phyloP scores from a whole-genome alignment of 2,113 vertebrate genomes.

The Agapornis roseicollis region DNA sequence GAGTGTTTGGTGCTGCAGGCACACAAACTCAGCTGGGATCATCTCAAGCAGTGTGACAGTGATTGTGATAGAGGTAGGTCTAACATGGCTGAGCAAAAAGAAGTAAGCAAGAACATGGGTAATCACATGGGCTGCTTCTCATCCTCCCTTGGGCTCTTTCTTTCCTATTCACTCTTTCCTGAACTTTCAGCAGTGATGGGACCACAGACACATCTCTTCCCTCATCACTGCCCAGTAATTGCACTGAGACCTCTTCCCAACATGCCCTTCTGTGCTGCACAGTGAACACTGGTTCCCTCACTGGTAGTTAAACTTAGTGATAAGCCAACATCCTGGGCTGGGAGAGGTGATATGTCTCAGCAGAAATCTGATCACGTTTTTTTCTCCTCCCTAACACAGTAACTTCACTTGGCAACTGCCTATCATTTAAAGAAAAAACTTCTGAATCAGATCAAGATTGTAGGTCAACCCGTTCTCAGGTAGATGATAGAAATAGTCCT shows the following conservation, averaged over 20 bases:
- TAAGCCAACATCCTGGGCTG: not conserved
- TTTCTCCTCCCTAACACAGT: not conserved
- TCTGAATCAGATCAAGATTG: not conserved
- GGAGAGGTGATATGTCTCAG: not conserved
- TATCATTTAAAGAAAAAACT: not conserved
- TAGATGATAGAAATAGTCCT: not conserved
- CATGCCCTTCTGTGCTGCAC: not conserved
- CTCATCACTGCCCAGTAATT: not conserved
- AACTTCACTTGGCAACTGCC: not conserved
- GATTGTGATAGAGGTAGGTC: not conserved
- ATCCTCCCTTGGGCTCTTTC: not conserved
- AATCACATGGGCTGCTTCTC: not conserved
- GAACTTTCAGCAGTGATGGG: not conserved
- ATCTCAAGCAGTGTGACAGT: not conserved
- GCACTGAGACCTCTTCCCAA: not conserved
- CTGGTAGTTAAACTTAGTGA: not conserved
- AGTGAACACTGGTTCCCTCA: not conserved
- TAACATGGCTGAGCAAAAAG: not conserved
- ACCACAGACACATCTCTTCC: not conserved
- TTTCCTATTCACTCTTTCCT: not conserved
- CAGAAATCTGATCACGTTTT: not conserved
- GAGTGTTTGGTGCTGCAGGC: not conserved
- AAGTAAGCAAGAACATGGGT: rapidly evolving
- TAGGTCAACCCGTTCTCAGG: not conserved
- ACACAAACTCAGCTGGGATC: not conserved